Evolutionary conservation across 1,140 invertebrate genomes (phyloP).

Genomic region (Campodea augens): DNA sequence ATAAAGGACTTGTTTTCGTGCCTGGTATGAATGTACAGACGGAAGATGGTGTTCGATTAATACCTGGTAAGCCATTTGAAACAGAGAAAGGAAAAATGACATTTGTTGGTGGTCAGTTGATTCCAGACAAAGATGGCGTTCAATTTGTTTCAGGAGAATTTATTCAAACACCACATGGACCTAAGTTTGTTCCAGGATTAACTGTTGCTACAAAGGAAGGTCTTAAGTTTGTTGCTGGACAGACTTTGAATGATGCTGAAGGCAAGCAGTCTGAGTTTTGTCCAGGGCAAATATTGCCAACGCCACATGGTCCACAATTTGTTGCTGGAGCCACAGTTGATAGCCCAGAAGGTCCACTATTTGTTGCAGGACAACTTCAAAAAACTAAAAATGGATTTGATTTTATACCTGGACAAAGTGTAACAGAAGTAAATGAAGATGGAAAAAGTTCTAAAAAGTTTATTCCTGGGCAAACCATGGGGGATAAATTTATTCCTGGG

Average conservation of each 20-base stretch:
- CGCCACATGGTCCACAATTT: conserved; percentile 7
- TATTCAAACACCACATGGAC: conserved; percentile 15
- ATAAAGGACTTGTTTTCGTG: conserved; percentile 8
- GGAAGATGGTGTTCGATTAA: no score
- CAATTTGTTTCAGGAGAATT: conserved; percentile 9
- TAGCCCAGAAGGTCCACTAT: conserved; percentile 41
- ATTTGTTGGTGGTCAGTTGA: conserved; percentile 22
- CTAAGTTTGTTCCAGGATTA: conserved; percentile 23
- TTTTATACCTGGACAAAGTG: conserved; percentile 51
- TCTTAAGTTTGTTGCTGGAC: conserved; percentile 7
- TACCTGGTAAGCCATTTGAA: no score
- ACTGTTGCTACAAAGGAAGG: conserved; percentile 12
- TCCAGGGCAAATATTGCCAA: conserved; percentile 9
- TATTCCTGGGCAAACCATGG: conserved; percentile 34
- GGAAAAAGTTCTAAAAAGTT: no score
- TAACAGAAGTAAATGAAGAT: conserved; percentile 41
- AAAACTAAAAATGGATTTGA: conserved; percentile 37
- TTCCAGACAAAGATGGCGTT: conserved; percentile 5
- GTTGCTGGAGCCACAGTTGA: conserved; percentile 28
- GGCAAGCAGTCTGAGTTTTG: conserved; percentile 8
- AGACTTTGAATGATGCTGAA: conserved; percentile 4
- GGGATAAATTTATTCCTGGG: conserved; percentile 42
- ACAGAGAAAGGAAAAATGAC: no score
- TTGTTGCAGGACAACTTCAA: conserved; percentile 52
- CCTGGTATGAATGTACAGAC: no score